Base-by-base conservation (phyloP, 1,140 invertebrate species). In the Octopus bimaculoides region DNA sequence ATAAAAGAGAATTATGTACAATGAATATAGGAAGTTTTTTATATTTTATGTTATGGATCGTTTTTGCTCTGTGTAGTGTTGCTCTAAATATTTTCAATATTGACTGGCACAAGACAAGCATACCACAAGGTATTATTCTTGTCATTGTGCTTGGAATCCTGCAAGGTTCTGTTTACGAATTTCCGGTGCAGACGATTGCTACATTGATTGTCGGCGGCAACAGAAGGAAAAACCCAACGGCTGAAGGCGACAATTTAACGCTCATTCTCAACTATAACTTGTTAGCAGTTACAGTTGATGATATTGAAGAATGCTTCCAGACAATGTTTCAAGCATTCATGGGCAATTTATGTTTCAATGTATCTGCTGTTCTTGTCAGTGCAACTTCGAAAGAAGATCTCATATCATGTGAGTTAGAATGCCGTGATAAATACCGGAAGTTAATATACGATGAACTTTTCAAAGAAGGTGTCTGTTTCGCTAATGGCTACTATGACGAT, bases 311-410 rank as follows among this genome's bases (percentile, higher is more conserved):
- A 61, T 87, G 86, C 76, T 78, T 86, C 52, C 78, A 84, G 52
- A 88, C 84, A 5, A 89, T 89, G 88, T 89, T 85, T 75, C 80
- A 84, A 53, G 87, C 86, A n/a, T 89, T 84, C 77, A 87, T 88
- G 78, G 84, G 84, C 8, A 89, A 88, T 78, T 41, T 89, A 5
- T 82, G 82, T 66, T 82, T 83, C 4, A 87, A 86, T 75, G 79
- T 87, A 3, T 85, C 83, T 5, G 84, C 84, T 17, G 87, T 88
- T 8, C 79, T 89, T 10, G 87, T 89, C 0, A 88, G 87, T 80
- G 86, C 88, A 14, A 88, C 88, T 5, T 82, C 81, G 14, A 82
- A 84, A 52, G 79, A 84, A 17, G 77, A 83, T 20, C 80, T 89
- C 7, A 86, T 85, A 74, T 20, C 83, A 26, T 87, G 87, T 78